Evolutionary conservation across 2,113 vertebrate species (phyloP).

Genomic region (Camelus dromedarius): DNA sequence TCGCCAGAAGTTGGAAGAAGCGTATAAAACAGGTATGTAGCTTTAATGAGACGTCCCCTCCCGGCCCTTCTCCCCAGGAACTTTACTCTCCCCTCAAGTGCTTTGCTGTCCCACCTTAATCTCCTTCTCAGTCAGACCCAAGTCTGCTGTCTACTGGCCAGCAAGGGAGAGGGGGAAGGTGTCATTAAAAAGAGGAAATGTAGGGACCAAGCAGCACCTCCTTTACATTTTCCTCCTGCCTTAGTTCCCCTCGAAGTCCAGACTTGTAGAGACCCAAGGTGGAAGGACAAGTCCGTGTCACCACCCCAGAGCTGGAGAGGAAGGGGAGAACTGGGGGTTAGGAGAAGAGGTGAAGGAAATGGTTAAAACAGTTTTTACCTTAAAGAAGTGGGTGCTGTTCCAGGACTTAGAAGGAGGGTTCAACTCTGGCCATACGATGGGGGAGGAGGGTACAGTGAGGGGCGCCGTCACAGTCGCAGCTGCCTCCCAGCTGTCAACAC

Average conservation of each 20-base stretch:
- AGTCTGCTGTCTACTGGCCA: background rate
- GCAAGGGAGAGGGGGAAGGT: background rate
- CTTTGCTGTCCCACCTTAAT: background rate
- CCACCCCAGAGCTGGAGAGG: background rate
- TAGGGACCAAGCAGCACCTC: background rate
- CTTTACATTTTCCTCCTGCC: background rate
- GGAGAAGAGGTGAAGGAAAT: background rate
- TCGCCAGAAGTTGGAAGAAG: background rate
- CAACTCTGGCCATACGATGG: background rate
- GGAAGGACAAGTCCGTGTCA: background rate
- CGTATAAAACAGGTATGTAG: background rate
- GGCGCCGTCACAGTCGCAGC: background rate
- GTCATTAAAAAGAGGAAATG: background rate
- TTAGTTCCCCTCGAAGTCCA: background rate
- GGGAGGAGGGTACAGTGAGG: background rate
- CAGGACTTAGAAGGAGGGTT: background rate
- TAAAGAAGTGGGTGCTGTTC: slow-evolving; percentile 29
- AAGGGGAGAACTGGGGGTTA: background rate
- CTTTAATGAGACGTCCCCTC: background rate
- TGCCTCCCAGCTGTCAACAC: slow-evolving; percentile 64
- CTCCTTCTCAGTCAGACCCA: slow-evolving; percentile 15
- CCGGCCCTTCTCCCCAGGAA: background rate
- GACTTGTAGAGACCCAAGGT: background rate
- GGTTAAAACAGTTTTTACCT: slow-evolving; percentile 77
- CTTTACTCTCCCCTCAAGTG: background rate